Base-by-base conservation (phyloP, 2,113 vertebrate genomes). In the Ceyx cyanopectus region DNA sequence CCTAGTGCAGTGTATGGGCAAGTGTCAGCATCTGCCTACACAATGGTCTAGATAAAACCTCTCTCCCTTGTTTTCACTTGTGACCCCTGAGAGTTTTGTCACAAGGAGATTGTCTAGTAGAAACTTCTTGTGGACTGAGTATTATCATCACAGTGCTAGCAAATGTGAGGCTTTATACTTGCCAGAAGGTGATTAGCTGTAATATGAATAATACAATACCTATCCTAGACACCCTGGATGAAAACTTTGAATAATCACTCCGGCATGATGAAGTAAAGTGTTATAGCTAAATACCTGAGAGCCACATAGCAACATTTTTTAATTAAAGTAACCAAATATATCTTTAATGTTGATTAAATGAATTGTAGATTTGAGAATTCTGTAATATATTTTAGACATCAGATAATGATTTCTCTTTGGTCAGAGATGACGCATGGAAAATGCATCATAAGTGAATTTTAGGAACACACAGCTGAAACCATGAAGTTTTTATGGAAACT, bases 301-400 rank as follows among this genome's bases (percentile, higher is more conserved):
- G 70, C 45, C 56, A 40, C 34, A 29, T 66, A 56, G 73, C 37
- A 68, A 67, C 37, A 74, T 12, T n/a, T 94, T 91, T 94, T 76
- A 91, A 96, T 96, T 95, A 95, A 95, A 78, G 51, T 43, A 92
- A 37, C 65, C 34, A 85, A 93, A 82, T 70, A 41, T 92, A 85
- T 61, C 81, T 96, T 91, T 94, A 96, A 95, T 95, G 89, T 89
- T 96, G 61, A 89, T 87, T 78, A 89, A 88, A 87, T 76, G 17
- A 94, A 76, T 50, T 82, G 23, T 69, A 88, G 73, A 94, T 78
- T 37, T 90, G 66, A 94, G 65, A 56, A 32, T 54, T 69, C 57
- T 73, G 61, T 87, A 87, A 57, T 67, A 63, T 46, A 60, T 45
- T 92, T 85, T 69, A 66, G 41, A 34, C 16, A 61, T 53, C 56